Evolutionary conservation across 2,113 vertebrate species (phyloP), one percentile per base, ranked within the genome.

Genomic region (Triplophysa siluroides): DNA sequence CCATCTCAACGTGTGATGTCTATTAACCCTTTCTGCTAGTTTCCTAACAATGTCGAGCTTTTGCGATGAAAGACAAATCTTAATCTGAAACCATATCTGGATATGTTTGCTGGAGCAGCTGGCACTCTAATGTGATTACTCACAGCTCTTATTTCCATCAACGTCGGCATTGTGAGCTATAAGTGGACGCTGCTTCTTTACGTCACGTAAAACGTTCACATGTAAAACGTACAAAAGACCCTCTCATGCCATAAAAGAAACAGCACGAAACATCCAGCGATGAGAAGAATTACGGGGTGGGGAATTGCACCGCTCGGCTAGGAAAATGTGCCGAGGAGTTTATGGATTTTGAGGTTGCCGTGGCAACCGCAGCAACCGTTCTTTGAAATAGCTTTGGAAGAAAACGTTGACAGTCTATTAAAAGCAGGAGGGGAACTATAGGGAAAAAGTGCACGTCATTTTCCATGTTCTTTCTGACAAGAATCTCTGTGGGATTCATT

Each of bases 281-380:
- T 60, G 65, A 67, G 75, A 80, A 54, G 58, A n/a, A 64, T 60
- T 65, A 61, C 6, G 18, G 68, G 65, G 45, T 45, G 68, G 63
- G 80, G 70, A 84, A 79, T 82, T 71, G 79, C 70, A 76, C 65
- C 23, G 66, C 76, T 83, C 58, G 62, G 78, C 80, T 78, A 65
- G 64, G 70, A 81, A 80, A 82, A 76, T 69, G 29, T 81, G 72
- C 52, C 61, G 66, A 45, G 67, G 76, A 83, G 66, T 81, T 84
- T 81, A 83, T 83, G 80, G 81, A 84, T 82, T 87, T 84, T 78
- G 62, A 68, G 78, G 86, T 87, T 87, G 81, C 86, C 70, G 21
- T 84, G 79, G 84, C 72, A 86, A 86, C 86, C 62, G 54, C 67
- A 77, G 76, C 58, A 86, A 70, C 70, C 73, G 71, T 69, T 82